phyloP scores from a whole-genome alignment of 2,888 invertebrate species.

The Eupithecia tripunctaria region DNA sequence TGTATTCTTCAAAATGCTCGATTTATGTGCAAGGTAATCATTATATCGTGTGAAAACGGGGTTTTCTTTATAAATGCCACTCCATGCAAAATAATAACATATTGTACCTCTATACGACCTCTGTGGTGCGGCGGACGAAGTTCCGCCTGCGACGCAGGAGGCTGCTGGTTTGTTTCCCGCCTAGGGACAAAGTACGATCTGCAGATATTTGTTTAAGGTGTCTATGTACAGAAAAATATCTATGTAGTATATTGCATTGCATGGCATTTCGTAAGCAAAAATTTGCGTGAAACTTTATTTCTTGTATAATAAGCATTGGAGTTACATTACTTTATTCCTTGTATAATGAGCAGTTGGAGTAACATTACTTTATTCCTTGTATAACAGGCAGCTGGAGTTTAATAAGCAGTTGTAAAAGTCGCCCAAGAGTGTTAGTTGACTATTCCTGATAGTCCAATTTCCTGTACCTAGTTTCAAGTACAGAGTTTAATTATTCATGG shows the following conservation, averaged over 20 bases:
- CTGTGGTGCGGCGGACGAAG: no score
- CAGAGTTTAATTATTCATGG: no score
- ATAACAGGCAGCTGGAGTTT: background rate
- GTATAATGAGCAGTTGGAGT: background rate
- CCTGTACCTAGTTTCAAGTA: background rate
- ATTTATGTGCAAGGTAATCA: background rate
- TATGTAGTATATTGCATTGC: no score
- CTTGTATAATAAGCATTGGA: background rate
- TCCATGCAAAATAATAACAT: background rate
- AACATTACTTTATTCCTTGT: background rate
- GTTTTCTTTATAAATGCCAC: background rate
- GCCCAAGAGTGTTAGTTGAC: no score
- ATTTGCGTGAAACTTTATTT: background rate
- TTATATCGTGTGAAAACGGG: constrained; percentile 1
- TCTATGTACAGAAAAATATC: no score
- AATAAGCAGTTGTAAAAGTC: no score
- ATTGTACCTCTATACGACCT: background rate
- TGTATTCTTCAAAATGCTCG: background rate
- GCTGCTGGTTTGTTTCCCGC: no score
- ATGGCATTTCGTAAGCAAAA: background rate
- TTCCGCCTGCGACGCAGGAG: no score
- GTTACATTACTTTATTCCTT: background rate
- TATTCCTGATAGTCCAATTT: background rate
- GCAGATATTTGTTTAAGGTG: no score
- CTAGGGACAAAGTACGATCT: no score